phyloP scores from a whole-genome alignment of 2,888 invertebrate genomes.

The Drosophila paracracens region DNA sequence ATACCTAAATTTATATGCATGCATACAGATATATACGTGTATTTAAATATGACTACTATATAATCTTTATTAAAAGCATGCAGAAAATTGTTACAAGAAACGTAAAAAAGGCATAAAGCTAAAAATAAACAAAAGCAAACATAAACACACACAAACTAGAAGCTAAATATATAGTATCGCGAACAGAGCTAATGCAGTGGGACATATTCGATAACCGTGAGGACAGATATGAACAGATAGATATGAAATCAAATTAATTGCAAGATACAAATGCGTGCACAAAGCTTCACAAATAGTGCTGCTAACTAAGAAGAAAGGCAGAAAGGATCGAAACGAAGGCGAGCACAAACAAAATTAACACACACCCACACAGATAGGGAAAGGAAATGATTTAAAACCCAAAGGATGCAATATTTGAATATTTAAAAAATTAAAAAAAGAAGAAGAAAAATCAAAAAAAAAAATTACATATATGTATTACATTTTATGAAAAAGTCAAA shows the following conservation, averaged over 20 bases:
- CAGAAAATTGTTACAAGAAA: constrained; percentile 38
- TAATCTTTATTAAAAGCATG: constrained; percentile 70
- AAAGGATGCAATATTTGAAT: constrained; percentile 31
- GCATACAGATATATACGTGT: constrained; percentile 31
- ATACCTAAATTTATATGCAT: constrained; percentile 56
- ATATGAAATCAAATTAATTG: constrained; percentile 22
- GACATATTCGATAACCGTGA: constrained; percentile 19
- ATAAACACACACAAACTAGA: constrained; percentile 12
- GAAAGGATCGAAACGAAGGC: constrained; percentile 21
- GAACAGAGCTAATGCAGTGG: constrained; percentile 18
- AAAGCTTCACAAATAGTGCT: constrained; percentile 33
- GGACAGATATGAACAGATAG: constrained; percentile 17
- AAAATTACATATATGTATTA: constrained; percentile 72
- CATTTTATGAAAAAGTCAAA: constrained; percentile 79
- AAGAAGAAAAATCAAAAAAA: constrained; percentile 22
- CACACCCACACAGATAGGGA: constrained; percentile 23
- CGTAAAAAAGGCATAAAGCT: constrained; percentile 6
- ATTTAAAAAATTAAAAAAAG: constrained; percentile 25
- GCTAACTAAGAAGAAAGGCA: constrained; percentile 19
- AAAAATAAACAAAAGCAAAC: constrained; percentile 10
- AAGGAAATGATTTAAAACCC: constrained; percentile 19
- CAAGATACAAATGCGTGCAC: constrained; percentile 38
- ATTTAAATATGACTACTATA: constrained; percentile 67
- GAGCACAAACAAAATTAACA: constrained; percentile 53
- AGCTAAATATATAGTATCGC: constrained; percentile 17